Base-by-base conservation (phyloP, 2,888 invertebrate genomes). In the Branchipolynoe longqiensis region DNA sequence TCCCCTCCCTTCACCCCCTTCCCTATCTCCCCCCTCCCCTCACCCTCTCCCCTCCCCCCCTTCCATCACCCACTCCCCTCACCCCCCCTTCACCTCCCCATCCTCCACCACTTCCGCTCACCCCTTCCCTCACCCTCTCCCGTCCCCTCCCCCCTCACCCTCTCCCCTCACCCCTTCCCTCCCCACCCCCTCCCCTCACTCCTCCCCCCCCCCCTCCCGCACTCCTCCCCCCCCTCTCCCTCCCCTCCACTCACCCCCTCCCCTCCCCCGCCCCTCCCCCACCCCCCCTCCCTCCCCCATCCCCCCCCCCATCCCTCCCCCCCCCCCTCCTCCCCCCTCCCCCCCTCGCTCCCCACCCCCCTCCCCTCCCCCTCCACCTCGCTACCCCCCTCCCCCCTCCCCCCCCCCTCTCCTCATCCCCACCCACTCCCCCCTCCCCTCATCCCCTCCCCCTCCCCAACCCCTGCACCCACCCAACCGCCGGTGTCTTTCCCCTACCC, bases 31-130 rank as follows among this genome's bases (percentile, higher is more conserved):
- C n/a, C 28, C 28, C 28, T 14, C 28, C 62, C n/a, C 62, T n/a
- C 62, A 14, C 62, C 28, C n/a, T n/a, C 62, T n/a, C 62, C n/a
- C 62, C 28, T 25, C 28, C n/a, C 28, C 62, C n/a, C 62, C 28
- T 25, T 62, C 62, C 28, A 12, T 62, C 62, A 6, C 62, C 28
- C 62, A 14, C 62, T 62, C 62, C n/a, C 62, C 28, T 62, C 48
- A 8, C 48, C 18, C 48, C 48, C 18, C 48, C 18, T 18, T 48
- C 48, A 8, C 48, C 18, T 18, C 48, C 48, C 48, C 48, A 8
- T 18, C 18, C 48, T 18, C 48, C 48, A 8, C 18, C 48, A 8
- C 48, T 48, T 18, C 48, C 48, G 8, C 48, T 18, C 48, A 12
- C 48, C 48, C 48, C 48, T 22, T 62, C 62, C 62, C 62, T 25